Evolutionary conservation across 1,140 invertebrate species (phyloP).

Genomic region (Rhagoletis zephyria): DNA sequence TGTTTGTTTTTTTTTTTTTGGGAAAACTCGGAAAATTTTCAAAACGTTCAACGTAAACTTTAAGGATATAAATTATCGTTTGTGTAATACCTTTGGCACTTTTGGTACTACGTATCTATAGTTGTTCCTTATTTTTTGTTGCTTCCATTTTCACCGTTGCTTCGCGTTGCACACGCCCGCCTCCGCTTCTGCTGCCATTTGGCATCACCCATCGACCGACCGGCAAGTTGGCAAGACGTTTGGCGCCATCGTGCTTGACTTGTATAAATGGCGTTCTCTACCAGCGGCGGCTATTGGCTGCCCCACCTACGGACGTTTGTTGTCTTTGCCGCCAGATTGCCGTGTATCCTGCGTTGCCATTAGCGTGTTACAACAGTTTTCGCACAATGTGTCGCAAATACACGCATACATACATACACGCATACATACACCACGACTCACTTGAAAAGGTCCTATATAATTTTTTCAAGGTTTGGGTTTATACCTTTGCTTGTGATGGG

Average conservation of each 20-base stretch:
- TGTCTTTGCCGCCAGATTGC: conserved; percentile 35
- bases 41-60: conserved; percentile 49
- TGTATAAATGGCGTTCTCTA: conserved; percentile 43
- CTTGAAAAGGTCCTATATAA: too few relatives aligned
- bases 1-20: background rate
- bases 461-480: too few relatives aligned
- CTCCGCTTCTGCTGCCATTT: background rate
- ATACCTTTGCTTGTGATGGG: too few relatives aligned
- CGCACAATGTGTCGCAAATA: background rate
- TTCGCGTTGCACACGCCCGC: background rate
- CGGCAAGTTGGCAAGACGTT: conserved; percentile 52
- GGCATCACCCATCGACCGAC: background rate
- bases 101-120: background rate
- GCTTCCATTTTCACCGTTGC: background rate
- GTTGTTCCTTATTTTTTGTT: background rate
- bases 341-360: conserved; percentile 18
- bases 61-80: conserved; percentile 56
- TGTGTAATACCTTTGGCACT: conserved; percentile 55
- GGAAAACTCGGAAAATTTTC: background rate
- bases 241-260: conserved; percentile 53
- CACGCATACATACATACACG: background rate
- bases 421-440: background rate
- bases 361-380: conserved; percentile 29
- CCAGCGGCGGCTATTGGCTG: background rate
- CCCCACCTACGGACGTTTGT: background rate